Percentiles rank a stretch among this genome's conserved stretches.
Evolutionary conservation across 1,140 invertebrate genomes (phyloP).

Genomic region (Microplitis mediator): DNA sequence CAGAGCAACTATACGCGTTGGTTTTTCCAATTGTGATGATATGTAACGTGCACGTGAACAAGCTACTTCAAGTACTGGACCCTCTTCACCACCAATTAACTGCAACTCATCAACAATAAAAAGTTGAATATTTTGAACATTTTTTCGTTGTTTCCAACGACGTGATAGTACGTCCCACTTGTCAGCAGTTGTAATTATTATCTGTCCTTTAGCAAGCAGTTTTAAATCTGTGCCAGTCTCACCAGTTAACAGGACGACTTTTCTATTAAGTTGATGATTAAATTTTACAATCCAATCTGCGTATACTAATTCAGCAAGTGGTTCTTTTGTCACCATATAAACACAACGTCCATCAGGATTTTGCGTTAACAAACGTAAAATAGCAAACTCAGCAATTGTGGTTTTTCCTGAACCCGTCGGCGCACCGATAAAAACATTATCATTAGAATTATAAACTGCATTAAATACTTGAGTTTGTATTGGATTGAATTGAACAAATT

Average conservation of each 20-base stretch:
- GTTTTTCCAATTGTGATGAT: conserved; percentile 91
- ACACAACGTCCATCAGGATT: conserved; percentile 82
- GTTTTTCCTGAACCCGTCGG: conserved; percentile 98
- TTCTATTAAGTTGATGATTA: conserved; percentile 77
- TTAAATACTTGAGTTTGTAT: conserved; percentile 99
- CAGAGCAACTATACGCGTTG: conserved; percentile 94
- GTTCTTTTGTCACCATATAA: conserved; percentile 91
- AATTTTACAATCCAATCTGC: conserved; percentile 92
- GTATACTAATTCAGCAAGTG: conserved; percentile 90
- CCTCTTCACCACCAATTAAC: conserved; percentile 84
- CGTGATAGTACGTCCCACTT: conserved; percentile 99
- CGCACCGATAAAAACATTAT: conserved; percentile 98
- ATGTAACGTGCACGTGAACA: conserved; percentile 98
- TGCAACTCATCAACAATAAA: conserved; percentile 99
- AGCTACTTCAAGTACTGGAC: conserved; percentile 95
- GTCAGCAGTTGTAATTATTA: conserved; percentile 96
- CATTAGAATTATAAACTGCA: conserved; percentile 97
- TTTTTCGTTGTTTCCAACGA: conserved; percentile 98
- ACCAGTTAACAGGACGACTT: conserved; percentile 93
- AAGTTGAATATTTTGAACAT: conserved; percentile 95
- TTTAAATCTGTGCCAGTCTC: conserved; percentile 98
- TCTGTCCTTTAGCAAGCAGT: conserved; percentile 87
- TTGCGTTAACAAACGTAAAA: conserved; percentile 85
- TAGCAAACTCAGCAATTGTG: conserved; percentile 95
- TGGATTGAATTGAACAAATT: conserved; percentile 95